Evolutionary conservation across 2,888 invertebrate species (phyloP), one percentile per base, ranked within the genome.

Genomic region (Anaspis maculata): DNA sequence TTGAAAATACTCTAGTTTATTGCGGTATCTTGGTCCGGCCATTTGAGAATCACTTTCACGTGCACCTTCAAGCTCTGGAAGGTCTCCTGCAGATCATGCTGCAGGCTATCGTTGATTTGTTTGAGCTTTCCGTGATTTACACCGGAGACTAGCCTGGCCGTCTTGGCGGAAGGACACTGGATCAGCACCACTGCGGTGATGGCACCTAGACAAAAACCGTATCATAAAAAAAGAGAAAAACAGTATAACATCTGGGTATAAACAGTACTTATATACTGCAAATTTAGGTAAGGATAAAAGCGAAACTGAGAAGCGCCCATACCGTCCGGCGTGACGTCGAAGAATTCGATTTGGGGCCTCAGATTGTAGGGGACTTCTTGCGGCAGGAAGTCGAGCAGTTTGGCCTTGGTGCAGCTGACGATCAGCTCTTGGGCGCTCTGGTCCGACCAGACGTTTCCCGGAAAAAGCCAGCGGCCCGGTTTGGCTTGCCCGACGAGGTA

Each of bases 321-420:
- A n/a, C n/a, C n/a, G n/a, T n/a, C n/a, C n/a, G n/a, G n/a, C n/a
- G n/a, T n/a, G n/a, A 72, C 67, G 45, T 79, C 76, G 48, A 74
- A 77, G 56, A 77, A 78, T 57, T 87, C 84, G 10, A 90, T 56
- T 28, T 69, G 54, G 4, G 78, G 70, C 38, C 72, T 67, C 3
- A 94, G 57, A 23, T 63, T 70, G 56, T 96, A 96, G 0, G 96
- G 96, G 25, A 96, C 74, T 68, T 95, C 90, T 46, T 88, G 74
- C 0, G 82, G 77, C 25, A 95, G 65, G 54, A 79, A 75, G 56
- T 97, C 88, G 37, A 97, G 62, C 23, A 95, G 71, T 47, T 83
- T 84, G 2, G 91, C 88, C 50, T 84, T 73, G 0, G 96, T 83
- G 34, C 83, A 79, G 46, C 79, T 75, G 30, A 76, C 68, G 37